These are phyloP conservation scores for Acanthurus leucopareius DNA, from an alignment of 2,797 vertebrate genomes.

Conservation along the genomic window DNA sequence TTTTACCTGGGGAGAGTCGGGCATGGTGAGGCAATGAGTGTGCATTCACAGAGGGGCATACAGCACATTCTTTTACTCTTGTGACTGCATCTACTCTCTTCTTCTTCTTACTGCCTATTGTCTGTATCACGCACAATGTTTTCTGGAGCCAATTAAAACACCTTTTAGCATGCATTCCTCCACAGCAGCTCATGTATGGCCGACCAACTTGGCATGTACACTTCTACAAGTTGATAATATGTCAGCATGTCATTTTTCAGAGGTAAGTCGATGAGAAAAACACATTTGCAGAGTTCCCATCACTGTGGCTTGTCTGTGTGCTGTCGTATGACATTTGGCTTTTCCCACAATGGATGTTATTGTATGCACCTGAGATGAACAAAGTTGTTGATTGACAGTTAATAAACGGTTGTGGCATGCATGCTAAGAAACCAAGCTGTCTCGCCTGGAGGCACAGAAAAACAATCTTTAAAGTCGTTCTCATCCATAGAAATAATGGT, in stretches of 20 bases:
- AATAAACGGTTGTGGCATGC: slow-evolving; percentile 61
- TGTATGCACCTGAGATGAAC: slow-evolving; percentile 62
- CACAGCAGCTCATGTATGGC: slow-evolving; percentile 25
- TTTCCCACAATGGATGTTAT: slow-evolving; percentile 59
- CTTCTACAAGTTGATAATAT: slow-evolving; percentile 23
- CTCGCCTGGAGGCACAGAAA: slow-evolving; percentile 27
- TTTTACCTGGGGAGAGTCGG: slow-evolving; percentile 26
- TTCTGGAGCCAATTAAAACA: slow-evolving; percentile 50
- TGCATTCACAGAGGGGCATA: slow-evolving; percentile 34
- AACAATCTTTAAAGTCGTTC: slow-evolving; percentile 45
- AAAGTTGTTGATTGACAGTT: slow-evolving; percentile 61
- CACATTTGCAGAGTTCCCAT: slow-evolving; percentile 38
- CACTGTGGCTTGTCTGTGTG: slow-evolving; percentile 54
- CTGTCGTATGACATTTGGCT: slow-evolving; percentile 57
- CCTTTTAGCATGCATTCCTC: slow-evolving; percentile 67
- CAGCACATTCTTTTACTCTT: slow-evolving; percentile 55
- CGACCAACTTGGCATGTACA: slow-evolving; percentile 29
- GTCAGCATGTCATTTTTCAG: slow-evolving; percentile 22
- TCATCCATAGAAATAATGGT: slow-evolving; percentile 29
- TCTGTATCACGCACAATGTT: slow-evolving; percentile 48
- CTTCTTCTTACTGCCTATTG: slow-evolving; percentile 57
- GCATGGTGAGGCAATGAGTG: neutral
- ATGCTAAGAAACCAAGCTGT: slow-evolving; percentile 51
- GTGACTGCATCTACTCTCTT: slow-evolving; percentile 42
- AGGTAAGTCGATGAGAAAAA: slow-evolving; percentile 17